Conservation (phyloP, 2,888 invertebrate species). For the Odontocolon sp. region DNA sequence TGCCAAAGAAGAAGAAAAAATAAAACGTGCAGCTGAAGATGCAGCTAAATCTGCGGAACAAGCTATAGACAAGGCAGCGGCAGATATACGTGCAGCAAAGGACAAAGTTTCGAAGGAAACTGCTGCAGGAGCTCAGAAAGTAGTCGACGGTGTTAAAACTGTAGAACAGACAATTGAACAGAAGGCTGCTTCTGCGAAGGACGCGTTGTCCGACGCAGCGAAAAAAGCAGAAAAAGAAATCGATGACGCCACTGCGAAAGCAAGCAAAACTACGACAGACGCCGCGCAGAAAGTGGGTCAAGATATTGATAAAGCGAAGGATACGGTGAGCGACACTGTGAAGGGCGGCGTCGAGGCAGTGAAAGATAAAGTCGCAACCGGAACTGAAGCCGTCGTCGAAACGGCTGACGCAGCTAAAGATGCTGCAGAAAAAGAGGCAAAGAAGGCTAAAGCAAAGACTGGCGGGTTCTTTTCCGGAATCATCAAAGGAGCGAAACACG, state of each 20-base stretch:
- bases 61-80: constrained; percentile 54
- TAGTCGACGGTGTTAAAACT: constrained; percentile 82
- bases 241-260: constrained; percentile 68
- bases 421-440: constrained; percentile 74
- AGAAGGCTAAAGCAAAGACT: constrained; percentile 61
- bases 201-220: constrained; percentile 62
- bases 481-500: constrained; percentile 69
- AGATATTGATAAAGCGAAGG: constrained; percentile 23
- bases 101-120: constrained; percentile 56
- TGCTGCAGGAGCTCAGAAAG: constrained; percentile 20
- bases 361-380: constrained; percentile 49
- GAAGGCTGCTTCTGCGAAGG: constrained; percentile 73
- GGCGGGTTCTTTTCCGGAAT: constrained; percentile 68
- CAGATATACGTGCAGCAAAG: constrained; percentile 42
- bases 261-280: constrained; percentile 77
- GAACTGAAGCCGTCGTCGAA: constrained; percentile 33
- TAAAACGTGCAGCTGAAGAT: constrained; percentile 34
- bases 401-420: constrained; percentile 47
- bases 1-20: constrained; percentile 61
- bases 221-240: constrained; percentile 68
- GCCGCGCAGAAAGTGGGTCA: constrained; percentile 61
- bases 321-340: constrained; percentile 29
- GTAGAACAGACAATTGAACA: constrained; percentile 80
- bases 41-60: constrained; percentile 47
- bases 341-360: constrained; percentile 40